phyloP scores from a whole-genome alignment of 2,888 invertebrate genomes.

The Folsomia manolachei region DNA sequence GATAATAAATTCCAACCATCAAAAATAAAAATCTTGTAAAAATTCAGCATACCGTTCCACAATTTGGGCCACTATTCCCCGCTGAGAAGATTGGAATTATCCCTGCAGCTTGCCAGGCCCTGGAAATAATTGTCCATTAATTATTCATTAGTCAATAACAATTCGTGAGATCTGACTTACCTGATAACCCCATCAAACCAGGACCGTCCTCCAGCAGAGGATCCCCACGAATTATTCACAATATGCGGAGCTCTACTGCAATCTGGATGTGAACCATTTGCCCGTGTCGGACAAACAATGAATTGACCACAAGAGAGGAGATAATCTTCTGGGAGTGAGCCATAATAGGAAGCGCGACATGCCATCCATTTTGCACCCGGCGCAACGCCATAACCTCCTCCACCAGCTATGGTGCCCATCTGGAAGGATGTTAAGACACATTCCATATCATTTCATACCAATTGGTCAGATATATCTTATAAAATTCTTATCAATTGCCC shows the following conservation, averaged over 20 bases:
- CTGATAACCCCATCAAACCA: conserved; percentile 27
- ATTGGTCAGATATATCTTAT: not conserved
- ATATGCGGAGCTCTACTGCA: conserved; percentile 15
- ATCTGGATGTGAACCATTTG: not conserved
- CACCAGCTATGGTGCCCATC: not conserved
- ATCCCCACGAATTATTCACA: conserved; percentile 7
- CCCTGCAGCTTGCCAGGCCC: conserved; percentile 23
- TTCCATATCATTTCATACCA: not conserved
- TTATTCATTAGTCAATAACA: no score
- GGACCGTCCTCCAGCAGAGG: conserved; percentile 13
- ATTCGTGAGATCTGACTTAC: no score
- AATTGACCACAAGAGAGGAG: conserved; percentile 26
- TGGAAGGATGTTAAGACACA: no score
- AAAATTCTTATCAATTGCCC: not conserved
- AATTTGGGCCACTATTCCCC: not conserved
- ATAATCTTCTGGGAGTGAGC: conserved; percentile 3
- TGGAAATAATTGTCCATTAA: no score
- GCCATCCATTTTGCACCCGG: conserved; percentile 19
- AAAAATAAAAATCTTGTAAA: conserved; percentile 15
- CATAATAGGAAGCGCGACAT: conserved; percentile 8
- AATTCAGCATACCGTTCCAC: not conserved
- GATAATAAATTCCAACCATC: not conserved
- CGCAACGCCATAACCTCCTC: conserved; percentile 19
- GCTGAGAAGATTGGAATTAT: conserved; percentile 29
- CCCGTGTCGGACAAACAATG: conserved; percentile 10